phyloP scores from a whole-genome alignment of 2,797 vertebrate genomes.

The Ciconia nigra region DNA sequence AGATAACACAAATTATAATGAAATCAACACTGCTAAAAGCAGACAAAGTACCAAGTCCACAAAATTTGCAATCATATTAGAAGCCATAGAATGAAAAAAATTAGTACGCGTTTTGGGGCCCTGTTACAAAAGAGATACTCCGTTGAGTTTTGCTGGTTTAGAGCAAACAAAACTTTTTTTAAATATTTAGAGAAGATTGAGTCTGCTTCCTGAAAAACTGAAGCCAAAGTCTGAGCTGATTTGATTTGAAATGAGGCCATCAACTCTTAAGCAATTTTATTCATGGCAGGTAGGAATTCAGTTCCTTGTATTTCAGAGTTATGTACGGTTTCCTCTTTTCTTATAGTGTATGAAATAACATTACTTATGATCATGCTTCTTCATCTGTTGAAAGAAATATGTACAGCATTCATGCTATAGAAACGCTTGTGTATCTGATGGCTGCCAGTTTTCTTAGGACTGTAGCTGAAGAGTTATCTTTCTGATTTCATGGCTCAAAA shows the following conservation, averaged over 20 bases:
- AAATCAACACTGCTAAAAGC: neutral
- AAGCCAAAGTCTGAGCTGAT: slow-evolving; percentile 41
- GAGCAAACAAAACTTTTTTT: slow-evolving; percentile 50
- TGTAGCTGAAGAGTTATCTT: neutral
- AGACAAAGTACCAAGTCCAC: slow-evolving; percentile 60
- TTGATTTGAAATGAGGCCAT: slow-evolving; percentile 17
- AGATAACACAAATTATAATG: slow-evolving; percentile 46
- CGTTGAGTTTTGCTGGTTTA: neutral
- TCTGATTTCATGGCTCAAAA: neutral
- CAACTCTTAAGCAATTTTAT: neutral
- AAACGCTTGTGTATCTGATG: neutral
- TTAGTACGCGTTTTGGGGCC: rapidly evolving
- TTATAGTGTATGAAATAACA: neutral
- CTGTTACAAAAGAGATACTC: neutral
- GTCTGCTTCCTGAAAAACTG: slow-evolving; percentile 37
- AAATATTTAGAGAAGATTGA: slow-evolving; percentile 64
- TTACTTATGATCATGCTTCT: neutral
- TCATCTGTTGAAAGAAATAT: neutral
- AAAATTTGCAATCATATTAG: neutral
- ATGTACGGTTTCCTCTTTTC: neutral
- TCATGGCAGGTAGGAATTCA: neutral
- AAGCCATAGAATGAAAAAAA: neutral
- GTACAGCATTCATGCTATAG: neutral
- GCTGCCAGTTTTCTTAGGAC: neutral
- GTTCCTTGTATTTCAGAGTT: neutral